Evolutionary conservation across 2,797 vertebrate genomes (phyloP), one percentile per base, ranked within the genome.

Genomic region (Micromesistius poutassou): DNA sequence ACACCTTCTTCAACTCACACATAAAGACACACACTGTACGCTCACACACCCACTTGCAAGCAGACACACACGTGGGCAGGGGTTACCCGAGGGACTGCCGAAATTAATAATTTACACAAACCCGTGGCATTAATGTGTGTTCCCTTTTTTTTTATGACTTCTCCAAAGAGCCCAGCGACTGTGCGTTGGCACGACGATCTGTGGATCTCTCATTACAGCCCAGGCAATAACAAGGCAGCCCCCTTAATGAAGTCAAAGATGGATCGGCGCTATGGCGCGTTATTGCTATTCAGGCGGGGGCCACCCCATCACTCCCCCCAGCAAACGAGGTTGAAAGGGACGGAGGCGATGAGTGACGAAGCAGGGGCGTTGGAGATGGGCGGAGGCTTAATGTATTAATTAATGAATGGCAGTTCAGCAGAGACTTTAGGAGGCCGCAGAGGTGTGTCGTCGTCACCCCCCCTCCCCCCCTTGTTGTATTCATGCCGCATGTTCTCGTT

Each of bases 51-150:
- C 40, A 3, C 81, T 25, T 10, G 4, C 22, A 36, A 19, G 35
- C 74, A 33, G 31, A 68, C 50, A 66, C 22, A 30, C 80, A 40
- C 73, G 36, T 68, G n/a, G 38, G 22, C 8, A 55, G 35, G 55
- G 12, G 36, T 83, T 85, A 83, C 89, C 81, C 76, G 55, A 13
- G 89, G 85, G 83, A 84, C 40, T 0, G 50, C 28, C 78, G 83
- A 74, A 88, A 91, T 92, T 85, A 92, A 93, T 93, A 91, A 93
- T 93, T 92, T 87, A 93, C 83, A 77, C 80, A 80, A 82, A 82
- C 89, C 88, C 80, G 77, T 77, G 78, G 83, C 88, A 80, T 90
- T 87, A 42, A 89, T 78, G 62, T 81, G 82, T 88, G 81, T 81
- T 86, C 86, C 85, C 76, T 71, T 71, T 30, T 71, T 30, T 30